Evolutionary conservation across 1,140 invertebrate species (phyloP).

Genomic region (Procambarus clarkii): DNA sequence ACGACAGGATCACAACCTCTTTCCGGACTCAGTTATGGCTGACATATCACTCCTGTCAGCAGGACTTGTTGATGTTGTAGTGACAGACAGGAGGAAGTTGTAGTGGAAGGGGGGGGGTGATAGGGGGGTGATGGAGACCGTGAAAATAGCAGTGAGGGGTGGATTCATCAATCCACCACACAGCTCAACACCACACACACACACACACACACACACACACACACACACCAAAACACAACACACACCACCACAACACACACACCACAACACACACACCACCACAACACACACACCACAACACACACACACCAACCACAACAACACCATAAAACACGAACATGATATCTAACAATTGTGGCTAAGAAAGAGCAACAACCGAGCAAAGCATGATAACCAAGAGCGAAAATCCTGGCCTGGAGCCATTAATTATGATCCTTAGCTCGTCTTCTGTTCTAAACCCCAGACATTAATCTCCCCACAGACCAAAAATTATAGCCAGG

Average conservation of each 20-base stretch:
- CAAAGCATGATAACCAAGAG: neutral
- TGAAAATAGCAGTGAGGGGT: no score
- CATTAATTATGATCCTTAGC: slow-evolving; percentile 8
- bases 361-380: neutral
- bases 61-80: no score
- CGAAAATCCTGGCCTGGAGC: neutral
- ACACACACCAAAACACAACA: no score
- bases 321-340: neutral
- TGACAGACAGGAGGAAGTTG: no score
- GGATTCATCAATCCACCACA: no score
- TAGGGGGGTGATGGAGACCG: neutral
- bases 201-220: no score
- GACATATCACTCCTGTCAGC: neutral
- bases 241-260: no score
- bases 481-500: neutral
- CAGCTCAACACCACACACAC: no score
- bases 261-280: no score
- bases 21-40: neutral
- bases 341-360: neutral
- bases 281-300: no score
- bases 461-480: neutral
- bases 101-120: neutral
- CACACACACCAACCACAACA: no score
- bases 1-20: no score
- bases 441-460: neutral